Evolutionary conservation across 2,113 vertebrate species (phyloP), one percentile per base, ranked within the genome.

Genomic region (Struthidea cinerea): DNA sequence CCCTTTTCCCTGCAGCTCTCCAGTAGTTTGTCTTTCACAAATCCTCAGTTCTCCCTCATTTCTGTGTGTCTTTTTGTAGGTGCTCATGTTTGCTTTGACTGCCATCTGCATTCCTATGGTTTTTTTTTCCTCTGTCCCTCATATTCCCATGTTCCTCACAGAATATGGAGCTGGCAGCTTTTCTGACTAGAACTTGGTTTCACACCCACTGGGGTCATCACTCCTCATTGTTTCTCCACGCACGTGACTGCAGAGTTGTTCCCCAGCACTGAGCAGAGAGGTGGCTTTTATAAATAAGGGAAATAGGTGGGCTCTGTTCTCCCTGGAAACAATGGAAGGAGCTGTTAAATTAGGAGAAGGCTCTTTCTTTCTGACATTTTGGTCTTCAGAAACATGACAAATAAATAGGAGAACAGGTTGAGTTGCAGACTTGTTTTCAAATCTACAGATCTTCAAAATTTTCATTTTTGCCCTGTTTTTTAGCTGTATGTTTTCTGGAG

Each of bases 271-370:
- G 33, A 80, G 69, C 76, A 20, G 47, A 80, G 84, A 88, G 91
- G 23, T 91, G 77, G 52, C 69, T 89, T 89, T 87, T 81, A 75
- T 82, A 94, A 94, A 84, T 84, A 90, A 91, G 93, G 94, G 95
- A 95, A 95, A 92, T 92, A 89, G 83, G 84, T 94, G 80, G 89
- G 81, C 74, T 87, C 87, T 89, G 70, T 83, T 90, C 68, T 84
- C 35, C 35, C 61, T 64, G 77, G 87, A 82, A 95, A 95, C 89
- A 96, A 82, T 93, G 81, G 89, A 78, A 84, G 81, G 13, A 71
- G 84, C 77, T 56, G 74, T 27, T 94, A 52, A 75, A 75, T 82
- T 60, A 46, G 61, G 78, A 73, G 83, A 70, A 80, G 28, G 60
- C 9, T 0, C 16, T 57, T 68, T 55, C 55, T 7, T 78, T 87